Percentiles rank a stretch among this genome's conserved stretches.
Evolutionary conservation across 2,888 invertebrate species (phyloP).

Genomic region (Nomada fucata): DNA sequence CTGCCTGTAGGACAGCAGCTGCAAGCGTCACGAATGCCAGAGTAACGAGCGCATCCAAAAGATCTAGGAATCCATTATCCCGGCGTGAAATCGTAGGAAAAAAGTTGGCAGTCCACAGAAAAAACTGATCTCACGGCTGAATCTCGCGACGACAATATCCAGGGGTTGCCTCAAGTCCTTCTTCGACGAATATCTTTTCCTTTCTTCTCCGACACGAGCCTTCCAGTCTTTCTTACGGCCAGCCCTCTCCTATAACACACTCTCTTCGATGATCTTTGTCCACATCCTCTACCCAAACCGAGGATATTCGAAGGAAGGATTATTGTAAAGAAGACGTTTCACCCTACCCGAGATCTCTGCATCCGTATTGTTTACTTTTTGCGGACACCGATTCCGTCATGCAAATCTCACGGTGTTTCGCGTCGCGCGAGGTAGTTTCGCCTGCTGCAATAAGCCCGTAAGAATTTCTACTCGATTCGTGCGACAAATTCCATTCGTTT

Average conservation of each 20-base stretch:
- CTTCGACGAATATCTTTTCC: constrained; percentile 59
- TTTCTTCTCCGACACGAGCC: constrained; percentile 25
- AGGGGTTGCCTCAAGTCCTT: constrained; percentile 71
- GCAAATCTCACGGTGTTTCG: not conserved
- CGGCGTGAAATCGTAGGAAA: constrained; percentile 79
- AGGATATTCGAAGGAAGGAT: constrained; percentile 9
- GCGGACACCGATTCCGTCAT: not conserved
- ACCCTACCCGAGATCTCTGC: not conserved
- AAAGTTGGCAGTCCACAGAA: constrained; percentile 75
- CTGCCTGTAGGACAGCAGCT: constrained; percentile 72
- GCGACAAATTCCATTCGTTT: no score
- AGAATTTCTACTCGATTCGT: no score
- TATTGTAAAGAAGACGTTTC: constrained; percentile 1
- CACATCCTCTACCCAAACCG: constrained; percentile 19
- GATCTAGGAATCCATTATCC: constrained; percentile 82
- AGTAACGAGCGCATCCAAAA: constrained; percentile 83
- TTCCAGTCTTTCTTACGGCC: constrained; percentile 24
- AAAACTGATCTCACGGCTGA: constrained; percentile 79
- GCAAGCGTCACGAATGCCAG: constrained; percentile 81
- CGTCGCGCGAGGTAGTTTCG: not conserved
- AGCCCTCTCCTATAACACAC: constrained; percentile 15
- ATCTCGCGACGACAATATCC: constrained; percentile 78
- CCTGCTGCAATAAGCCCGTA: no score
- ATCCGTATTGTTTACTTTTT: not conserved
- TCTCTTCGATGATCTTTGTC: constrained; percentile 22